Conservation (phyloP, 2,888 invertebrate species). For the Drosophila limbata region DNA sequence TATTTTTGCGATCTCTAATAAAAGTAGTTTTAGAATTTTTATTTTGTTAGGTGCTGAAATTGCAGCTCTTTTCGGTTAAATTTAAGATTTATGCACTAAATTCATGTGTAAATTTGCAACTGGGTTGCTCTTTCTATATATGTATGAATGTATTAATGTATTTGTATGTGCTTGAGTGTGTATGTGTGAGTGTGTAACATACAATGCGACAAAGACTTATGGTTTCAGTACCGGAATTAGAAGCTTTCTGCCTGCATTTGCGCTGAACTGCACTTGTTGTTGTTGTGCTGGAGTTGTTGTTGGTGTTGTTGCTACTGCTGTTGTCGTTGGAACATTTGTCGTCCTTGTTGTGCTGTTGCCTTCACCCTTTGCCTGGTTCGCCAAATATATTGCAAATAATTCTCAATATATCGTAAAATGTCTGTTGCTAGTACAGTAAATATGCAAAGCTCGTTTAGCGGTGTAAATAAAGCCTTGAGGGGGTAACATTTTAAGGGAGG, state of each 20-base stretch:
- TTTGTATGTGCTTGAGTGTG: constrained; percentile 13
- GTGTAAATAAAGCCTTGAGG: constrained; percentile 60
- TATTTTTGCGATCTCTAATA: not conserved
- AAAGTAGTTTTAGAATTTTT: not conserved
- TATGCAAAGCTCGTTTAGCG: constrained; percentile 81
- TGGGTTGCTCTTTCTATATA: constrained; percentile 24
- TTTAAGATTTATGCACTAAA: not conserved
- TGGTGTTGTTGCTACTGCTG: constrained; percentile 56
- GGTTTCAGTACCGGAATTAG: constrained; percentile 81
- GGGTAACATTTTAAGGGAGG: constrained; percentile 1
- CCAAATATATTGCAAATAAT: constrained; percentile 83
- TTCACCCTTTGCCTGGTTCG: constrained; percentile 27
- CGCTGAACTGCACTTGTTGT: constrained; percentile 67
- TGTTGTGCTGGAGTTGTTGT: constrained; percentile 35
- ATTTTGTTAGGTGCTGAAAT: not conserved
- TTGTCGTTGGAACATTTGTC: constrained; percentile 77
- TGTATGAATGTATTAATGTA: constrained; percentile 6
- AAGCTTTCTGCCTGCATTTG: constrained; percentile 81
- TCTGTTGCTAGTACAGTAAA: constrained; percentile 79
- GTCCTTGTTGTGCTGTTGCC: constrained; percentile 78
- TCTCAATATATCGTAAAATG: constrained; percentile 82
- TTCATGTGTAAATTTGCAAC: constrained; percentile 34
- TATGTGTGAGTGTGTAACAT: constrained; percentile 32
- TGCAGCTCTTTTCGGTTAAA: not conserved
- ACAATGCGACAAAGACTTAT: constrained; percentile 82